Percentiles rank a stretch among this genome's conserved stretches.
These are phyloP conservation scores for Antedon bifida DNA, from an alignment of 35 echinoderm and acorn worm species.

Conservation along the genomic window DNA sequence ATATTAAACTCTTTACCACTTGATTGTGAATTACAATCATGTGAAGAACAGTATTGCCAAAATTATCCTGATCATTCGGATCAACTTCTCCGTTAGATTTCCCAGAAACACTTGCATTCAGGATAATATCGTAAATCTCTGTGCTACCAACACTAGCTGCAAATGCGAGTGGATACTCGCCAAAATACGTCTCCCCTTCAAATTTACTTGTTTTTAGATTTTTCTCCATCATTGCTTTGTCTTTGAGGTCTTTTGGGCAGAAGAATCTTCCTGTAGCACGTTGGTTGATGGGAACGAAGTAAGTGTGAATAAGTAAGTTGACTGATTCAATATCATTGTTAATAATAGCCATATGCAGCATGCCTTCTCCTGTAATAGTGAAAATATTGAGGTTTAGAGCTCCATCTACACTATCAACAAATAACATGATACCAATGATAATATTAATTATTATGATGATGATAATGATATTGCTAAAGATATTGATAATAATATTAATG, in stretches of 20 bases:
- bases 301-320: slow-evolving; percentile 38
- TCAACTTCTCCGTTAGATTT: slow-evolving; percentile 41
- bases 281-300: slow-evolving; percentile 35
- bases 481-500: neutral
- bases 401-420: too few relatives aligned
- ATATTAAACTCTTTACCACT: slow-evolving; percentile 22
- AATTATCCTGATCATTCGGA: slow-evolving; percentile 60
- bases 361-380: slow-evolving; percentile 54
- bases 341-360: slow-evolving; percentile 74
- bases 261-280: slow-evolving; percentile 79
- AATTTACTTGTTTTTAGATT: slow-evolving; percentile 20
- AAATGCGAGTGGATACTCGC: slow-evolving; percentile 83
- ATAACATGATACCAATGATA: neutral
- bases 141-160: slow-evolving; percentile 59
- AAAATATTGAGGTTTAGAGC: neutral
- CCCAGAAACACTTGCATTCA: slow-evolving; percentile 31
- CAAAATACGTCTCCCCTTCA: slow-evolving; percentile 60
- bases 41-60: slow-evolving; percentile 83
- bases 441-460: neutral
- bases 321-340: slow-evolving; percentile 67
- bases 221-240: neutral
- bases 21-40: slow-evolving; percentile 92
- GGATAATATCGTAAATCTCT: slow-evolving; percentile 81
- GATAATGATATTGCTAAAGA: neutral
- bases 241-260: slow-evolving; percentile 35